Evolutionary conservation across 1,140 invertebrate genomes (phyloP), one percentile per base, ranked within the genome.

Genomic region (Calliopsis andreniformis): DNA sequence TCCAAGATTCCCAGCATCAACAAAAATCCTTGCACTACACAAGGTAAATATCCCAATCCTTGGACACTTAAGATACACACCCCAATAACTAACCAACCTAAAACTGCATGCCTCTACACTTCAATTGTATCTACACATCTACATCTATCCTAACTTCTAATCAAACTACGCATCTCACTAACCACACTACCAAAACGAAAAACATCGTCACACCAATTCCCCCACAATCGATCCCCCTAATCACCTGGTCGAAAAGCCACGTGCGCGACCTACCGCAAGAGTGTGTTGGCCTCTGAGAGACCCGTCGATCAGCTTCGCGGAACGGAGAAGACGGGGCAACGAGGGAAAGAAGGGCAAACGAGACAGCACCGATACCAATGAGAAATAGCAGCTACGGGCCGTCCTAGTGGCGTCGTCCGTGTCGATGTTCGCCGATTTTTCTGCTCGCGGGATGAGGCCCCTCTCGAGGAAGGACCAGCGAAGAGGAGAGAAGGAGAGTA

Each of bases 401-500:
- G 49, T 77, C 43, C 72, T 45, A 49, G 43, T 66, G 76, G 53
- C 53, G 76, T 79, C 55, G 71, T 59, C 42, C 75, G 28, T 61
- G 28, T 42, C 66, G 61, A 79, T 75, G 77, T 79, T 69, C 18
- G 56, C 71, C 71, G 55, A 83, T 83, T 83, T 83, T 83, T 83
- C 78, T 69, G 49, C 25, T 51, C 69, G 20, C 69, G 39, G 10
- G 35, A 64, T 35, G 35, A 66, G 35, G 45, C 49, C 16, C 42
- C 49, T 20, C 12, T 28, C 16, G 2, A 43, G 20, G 8, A 25
- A 43, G 23, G n/a, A 32, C 18, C 35, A 30, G 67, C 62, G 20
- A 64, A 45, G 23, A 35, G 35, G 47, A 64, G 23, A 68, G 68
- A 45, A 30, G 25, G 42, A 56, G 45, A 35, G 51, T 59, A 73